phyloP scores from a whole-genome alignment of 2,888 invertebrate genomes.

The Muscina levida region DNA sequence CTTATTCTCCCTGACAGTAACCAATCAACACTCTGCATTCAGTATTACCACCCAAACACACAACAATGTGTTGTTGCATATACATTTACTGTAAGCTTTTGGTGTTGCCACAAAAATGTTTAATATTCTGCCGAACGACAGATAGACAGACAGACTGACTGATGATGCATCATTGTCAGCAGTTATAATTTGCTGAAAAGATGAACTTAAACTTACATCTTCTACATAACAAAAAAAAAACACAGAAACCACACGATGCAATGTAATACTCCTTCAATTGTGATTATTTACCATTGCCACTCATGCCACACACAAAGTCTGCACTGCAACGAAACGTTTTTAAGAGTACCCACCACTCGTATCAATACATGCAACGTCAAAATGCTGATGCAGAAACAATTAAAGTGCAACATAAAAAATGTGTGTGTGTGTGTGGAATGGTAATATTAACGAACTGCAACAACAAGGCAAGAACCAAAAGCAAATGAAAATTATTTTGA shows the following conservation, averaged over 20 bases:
- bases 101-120: neutral
- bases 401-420: slow-evolving; percentile 21
- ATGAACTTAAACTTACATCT: neutral
- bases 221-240: neutral
- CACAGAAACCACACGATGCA: neutral
- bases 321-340: neutral
- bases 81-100: neutral
- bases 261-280: neutral
- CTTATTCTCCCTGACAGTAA: no score
- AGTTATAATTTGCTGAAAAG: neutral
- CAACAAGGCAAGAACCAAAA: neutral
- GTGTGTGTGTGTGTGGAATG: neutral
- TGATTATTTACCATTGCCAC: neutral
- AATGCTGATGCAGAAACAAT: slow-evolving; percentile 25
- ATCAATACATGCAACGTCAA: slow-evolving; percentile 50
- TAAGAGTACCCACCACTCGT: neutral
- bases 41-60: no score
- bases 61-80: neutral
- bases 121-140: neutral
- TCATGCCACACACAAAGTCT: neutral
- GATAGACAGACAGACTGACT: no score
- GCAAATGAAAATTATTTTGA: neutral
- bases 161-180: neutral
- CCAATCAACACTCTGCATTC: no score
- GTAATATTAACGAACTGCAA: slow-evolving; percentile 26